Conservation (phyloP, 92 coral and sea anemone species). For the Blastomussa wellsi region DNA sequence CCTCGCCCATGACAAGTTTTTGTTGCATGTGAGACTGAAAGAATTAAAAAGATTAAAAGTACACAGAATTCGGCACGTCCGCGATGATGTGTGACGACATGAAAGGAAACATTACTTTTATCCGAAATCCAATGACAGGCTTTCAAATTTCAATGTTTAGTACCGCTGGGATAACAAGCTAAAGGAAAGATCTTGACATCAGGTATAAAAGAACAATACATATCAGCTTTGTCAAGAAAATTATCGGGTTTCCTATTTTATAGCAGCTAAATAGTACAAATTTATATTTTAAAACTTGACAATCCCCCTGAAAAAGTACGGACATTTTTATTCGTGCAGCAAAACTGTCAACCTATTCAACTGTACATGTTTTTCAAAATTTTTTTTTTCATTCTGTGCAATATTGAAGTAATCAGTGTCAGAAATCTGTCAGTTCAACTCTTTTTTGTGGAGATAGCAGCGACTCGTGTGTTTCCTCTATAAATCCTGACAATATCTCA, state of each 20-base stretch:
- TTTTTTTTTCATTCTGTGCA: background rate
- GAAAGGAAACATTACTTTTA: background rate
- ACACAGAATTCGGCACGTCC: constrained; percentile 10
- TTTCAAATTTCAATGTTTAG: constrained; percentile 30
- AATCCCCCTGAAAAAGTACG: background rate
- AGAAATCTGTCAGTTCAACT: background rate
- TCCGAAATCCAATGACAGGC: constrained; percentile 24
- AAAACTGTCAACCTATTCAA: background rate
- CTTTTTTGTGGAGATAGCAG: background rate
- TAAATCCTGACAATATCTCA: background rate
- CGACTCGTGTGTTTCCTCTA: background rate
- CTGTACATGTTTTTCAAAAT: background rate
- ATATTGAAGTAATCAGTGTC: background rate
- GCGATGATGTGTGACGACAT: background rate
- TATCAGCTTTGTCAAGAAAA: constrained; percentile 9
- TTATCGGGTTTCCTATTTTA: constrained; percentile 15
- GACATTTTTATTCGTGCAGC: background rate
- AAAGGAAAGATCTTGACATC: constrained; percentile 5
- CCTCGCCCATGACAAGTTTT: background rate
- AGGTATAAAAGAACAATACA: constrained; percentile 7
- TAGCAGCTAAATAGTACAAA: background rate
- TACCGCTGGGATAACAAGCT: constrained; percentile 4
- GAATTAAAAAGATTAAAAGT: constrained; percentile 9
- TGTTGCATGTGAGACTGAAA: background rate
- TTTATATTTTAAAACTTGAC: background rate